phyloP scores from a whole-genome alignment of 2,888 invertebrate species.

The Helleia helle region DNA sequence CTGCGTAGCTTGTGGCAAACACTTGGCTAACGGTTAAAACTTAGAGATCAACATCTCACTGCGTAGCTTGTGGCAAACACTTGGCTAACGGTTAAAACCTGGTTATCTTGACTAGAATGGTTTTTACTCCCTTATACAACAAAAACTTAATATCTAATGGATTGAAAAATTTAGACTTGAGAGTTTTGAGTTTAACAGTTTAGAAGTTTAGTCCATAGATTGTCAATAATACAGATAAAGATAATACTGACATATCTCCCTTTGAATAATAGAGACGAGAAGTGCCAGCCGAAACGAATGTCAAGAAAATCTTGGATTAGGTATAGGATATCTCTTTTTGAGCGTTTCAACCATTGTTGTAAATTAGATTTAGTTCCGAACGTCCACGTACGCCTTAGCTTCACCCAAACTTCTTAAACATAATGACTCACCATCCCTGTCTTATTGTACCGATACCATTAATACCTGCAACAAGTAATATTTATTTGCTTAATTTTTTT shows the following conservation, averaged over 20 bases:
- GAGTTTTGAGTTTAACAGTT: not conserved
- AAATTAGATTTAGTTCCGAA: not conserved
- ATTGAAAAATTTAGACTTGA: not conserved
- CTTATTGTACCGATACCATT: not conserved
- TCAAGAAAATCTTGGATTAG: not conserved
- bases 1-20: constrained; percentile 16
- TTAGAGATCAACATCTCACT: constrained; percentile 18
- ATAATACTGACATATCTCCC: too few relatives aligned
- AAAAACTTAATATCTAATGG: constrained; percentile 16
- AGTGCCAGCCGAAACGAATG: not conserved
- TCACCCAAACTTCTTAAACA: not conserved
- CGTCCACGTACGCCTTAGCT: not conserved
- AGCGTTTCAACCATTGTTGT: constrained; percentile 2
- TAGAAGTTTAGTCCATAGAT: too few relatives aligned
- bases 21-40: constrained; percentile 20
- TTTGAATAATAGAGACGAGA: not conserved
- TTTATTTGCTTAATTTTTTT: too few relatives aligned
- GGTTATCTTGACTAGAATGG: constrained; percentile 22
- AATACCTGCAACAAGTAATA: constrained; percentile 1
- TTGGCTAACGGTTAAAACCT: constrained; percentile 23
- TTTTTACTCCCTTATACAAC: constrained; percentile 19
- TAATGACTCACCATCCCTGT: not conserved
- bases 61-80: constrained; percentile 16
- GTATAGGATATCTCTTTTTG: not conserved
- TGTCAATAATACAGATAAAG: too few relatives aligned